Evolutionary conservation across 2,113 vertebrate species (phyloP).

Genomic region (Salvelinus fontinalis): DNA sequence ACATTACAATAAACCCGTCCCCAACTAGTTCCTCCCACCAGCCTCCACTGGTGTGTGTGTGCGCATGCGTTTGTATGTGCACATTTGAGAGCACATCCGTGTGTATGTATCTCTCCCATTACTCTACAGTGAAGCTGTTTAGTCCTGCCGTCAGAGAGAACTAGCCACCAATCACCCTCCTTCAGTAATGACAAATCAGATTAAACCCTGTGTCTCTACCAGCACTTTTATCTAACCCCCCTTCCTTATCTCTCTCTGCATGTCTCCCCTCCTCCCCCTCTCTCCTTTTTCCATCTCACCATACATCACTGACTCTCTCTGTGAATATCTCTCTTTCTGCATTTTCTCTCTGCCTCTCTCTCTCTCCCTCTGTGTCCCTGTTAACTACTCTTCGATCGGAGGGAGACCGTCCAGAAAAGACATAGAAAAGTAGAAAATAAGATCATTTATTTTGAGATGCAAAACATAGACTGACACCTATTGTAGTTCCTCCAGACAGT

Average conservation of each 20-base stretch:
- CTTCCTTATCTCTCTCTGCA: slow-evolving; percentile 4
- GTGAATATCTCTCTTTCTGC: not conserved
- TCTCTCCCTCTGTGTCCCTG: not conserved
- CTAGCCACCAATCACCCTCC: slow-evolving; percentile 1
- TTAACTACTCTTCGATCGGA: slow-evolving; percentile 9
- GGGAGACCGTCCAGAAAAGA: slow-evolving; percentile 3
- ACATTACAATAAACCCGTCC: no score
- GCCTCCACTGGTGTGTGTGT: no score
- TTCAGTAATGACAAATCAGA: slow-evolving; percentile 66
- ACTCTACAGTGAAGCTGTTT: no score
- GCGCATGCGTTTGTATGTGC: no score
- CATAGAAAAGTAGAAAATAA: slow-evolving; percentile 33
- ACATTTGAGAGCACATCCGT: not conserved
- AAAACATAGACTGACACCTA: slow-evolving; percentile 39
- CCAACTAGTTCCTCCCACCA: no score
- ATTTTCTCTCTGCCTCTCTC: not conserved
- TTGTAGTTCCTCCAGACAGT: slow-evolving; percentile 12
- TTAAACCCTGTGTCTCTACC: slow-evolving; percentile 49
- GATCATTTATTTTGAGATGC: slow-evolving; percentile 38
- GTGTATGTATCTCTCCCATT: not conserved
- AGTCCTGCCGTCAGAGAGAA: no score
- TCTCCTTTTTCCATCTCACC: slow-evolving; percentile 6
- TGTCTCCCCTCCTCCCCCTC: not conserved
- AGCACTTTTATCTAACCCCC: slow-evolving; percentile 41
- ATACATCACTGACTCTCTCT: slow-evolving; percentile 9